Base-by-base conservation (phyloP, 2,113 vertebrate genomes). In the Pagrus major region DNA sequence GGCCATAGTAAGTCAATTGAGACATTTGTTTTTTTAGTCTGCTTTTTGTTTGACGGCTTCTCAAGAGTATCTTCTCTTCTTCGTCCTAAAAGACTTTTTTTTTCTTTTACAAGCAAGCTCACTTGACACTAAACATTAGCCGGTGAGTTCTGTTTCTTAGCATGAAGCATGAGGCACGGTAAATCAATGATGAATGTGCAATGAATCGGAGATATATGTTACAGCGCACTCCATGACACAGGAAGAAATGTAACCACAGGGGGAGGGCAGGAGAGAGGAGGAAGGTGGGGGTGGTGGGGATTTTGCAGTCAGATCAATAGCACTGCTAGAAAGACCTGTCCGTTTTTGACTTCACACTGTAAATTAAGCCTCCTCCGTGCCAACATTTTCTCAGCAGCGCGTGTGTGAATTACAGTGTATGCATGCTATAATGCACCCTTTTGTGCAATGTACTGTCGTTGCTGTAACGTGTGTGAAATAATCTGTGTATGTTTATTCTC, bases 181-280 rank as follows among this genome's bases (percentile, higher is more conserved):
- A 71, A 87, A 92, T 93, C 88, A 70, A 92, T 94, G 85, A 58
- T 63, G 67, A 80, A 83, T 81, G 84, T 80, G 76, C 74, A 71
- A 10, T 74, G 77, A 81, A 81, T 81, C 58, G 41, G 67, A 90
- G 82, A 93, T 92, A 88, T 90, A 91, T 92, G 90, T 92, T 90
- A 89, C 86, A 82, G 74, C 78, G 91, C 88, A 41, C 76, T 78
- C 86, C 12, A 68, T 88, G 88, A 87, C 86, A 90, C 91, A 93
- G 91, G 89, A 91, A 92, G 89, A 87, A 89, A 86, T 88, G 85
- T 87, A 88, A 91, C 90, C 89, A 83, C 80, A 88, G 87, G 71
- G 75, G 64, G 64, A 79, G 76, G 77, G 88, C 55, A 46, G 65
- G 35, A 64, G 7, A n/a, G 55, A 37, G 46, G 44, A 3, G 51